A percentile compares a stretch with the other conserved stretches of the same genome.
Conservation (phyloP, 2,113 vertebrate species). For the Fukomys damarensis region DNA sequence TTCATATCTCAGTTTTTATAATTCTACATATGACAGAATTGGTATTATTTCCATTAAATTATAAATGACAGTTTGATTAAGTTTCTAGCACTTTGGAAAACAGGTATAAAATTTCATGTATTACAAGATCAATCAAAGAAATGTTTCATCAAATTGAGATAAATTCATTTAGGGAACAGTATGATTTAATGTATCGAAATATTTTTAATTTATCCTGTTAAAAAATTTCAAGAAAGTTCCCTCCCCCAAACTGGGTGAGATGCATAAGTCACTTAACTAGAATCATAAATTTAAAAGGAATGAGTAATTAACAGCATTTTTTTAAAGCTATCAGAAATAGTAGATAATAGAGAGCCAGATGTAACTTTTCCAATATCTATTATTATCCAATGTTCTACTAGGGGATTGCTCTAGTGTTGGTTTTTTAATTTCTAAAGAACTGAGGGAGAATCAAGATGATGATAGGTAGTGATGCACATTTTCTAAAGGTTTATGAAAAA, state of each 20-base stretch:
- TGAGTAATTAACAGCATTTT: neutral
- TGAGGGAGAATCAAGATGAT: neutral
- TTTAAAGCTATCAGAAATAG: neutral
- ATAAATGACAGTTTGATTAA: neutral
- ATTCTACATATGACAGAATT: neutral
- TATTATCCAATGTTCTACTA: constrained; percentile 20
- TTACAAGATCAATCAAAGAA: neutral
- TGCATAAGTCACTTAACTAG: constrained; percentile 5
- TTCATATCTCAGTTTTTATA: neutral
- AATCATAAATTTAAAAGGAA: constrained; percentile 27
- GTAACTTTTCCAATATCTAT: constrained; percentile 9
- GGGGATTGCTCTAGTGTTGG: neutral
- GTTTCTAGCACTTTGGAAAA: neutral
- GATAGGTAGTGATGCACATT: neutral
- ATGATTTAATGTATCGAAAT: neutral
- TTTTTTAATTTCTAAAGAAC: constrained; percentile 43
- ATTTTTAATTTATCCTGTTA: neutral
- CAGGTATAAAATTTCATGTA: neutral
- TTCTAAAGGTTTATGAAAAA: constrained; percentile 13
- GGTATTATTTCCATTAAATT: neutral
- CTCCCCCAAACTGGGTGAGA: neutral
- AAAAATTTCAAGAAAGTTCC: neutral
- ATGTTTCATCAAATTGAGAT: constrained; percentile 38
- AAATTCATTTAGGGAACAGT: neutral
- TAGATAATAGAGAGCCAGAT: neutral